These are phyloP conservation scores for Agrotis exclamationis DNA, from an alignment of 2,888 invertebrate genomes.

Conservation along the genomic window DNA sequence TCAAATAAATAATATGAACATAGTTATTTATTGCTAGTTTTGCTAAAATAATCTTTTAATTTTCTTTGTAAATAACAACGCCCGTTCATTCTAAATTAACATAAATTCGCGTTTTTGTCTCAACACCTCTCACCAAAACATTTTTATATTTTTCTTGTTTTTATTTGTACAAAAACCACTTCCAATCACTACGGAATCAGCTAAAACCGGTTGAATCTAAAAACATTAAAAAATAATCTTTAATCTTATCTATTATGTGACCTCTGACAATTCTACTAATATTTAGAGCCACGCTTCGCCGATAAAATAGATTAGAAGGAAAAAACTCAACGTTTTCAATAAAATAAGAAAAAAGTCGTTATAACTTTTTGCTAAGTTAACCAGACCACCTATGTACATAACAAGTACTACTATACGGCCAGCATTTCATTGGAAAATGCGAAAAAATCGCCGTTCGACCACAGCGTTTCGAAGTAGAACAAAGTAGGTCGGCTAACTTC, in stretches of 20 bases:
- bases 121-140: conserved; percentile 5
- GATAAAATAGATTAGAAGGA: conserved; percentile 10
- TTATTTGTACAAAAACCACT: conserved; percentile 21
- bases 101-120: conserved; percentile 20
- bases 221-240: conserved; percentile 35
- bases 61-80: conserved; percentile 1
- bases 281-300: conserved; percentile 17
- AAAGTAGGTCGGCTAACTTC: conserved; percentile 88
- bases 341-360: conserved; percentile 38
- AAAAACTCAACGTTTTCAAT: conserved; percentile 25
- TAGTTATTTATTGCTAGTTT: neutral
- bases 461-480: conserved; percentile 85
- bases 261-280: conserved; percentile 43
- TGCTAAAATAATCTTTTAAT: neutral
- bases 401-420: conserved; percentile 67
- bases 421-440: conserved; percentile 89
- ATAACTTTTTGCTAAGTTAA: conserved; percentile 71
- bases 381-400: conserved; percentile 68
- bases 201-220: conserved; percentile 44
- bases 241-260: conserved; percentile 47
- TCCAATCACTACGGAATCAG: conserved; percentile 29
- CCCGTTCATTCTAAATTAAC: conserved; percentile 15
- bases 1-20: neutral
- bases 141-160: conserved; percentile 14
- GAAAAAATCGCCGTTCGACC: conserved; percentile 86